Evolutionary conservation across 2,797 vertebrate genomes (phyloP).

Genomic region (Crenuchus spilurus): DNA sequence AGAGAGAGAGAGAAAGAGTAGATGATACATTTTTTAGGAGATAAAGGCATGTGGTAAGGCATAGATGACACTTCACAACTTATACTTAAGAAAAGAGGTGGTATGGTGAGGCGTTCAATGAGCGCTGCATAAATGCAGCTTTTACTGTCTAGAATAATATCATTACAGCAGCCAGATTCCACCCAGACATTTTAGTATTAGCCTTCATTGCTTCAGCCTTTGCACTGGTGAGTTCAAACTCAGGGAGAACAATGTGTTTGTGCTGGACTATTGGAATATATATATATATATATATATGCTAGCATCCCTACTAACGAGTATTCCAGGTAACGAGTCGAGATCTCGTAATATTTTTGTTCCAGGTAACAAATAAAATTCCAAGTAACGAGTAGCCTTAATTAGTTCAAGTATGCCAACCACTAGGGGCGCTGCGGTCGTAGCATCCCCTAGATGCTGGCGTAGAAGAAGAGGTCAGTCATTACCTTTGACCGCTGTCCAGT

Average conservation of each 20-base stretch:
- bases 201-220: background rate
- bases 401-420: too few relatives aligned
- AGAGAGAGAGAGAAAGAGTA: background rate
- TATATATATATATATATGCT: too few relatives aligned
- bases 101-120: background rate
- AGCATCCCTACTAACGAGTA: too few relatives aligned
- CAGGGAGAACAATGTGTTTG: background rate
- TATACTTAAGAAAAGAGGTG: constrained; percentile 17
- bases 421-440: too few relatives aligned
- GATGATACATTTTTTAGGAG: constrained; percentile 1
- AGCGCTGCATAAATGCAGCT: constrained; percentile 3
- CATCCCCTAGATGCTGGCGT: too few relatives aligned
- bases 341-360: too few relatives aligned
- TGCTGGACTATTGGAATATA: too few relatives aligned
- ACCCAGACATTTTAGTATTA: constrained; percentile 18
- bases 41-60: background rate
- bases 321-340: too few relatives aligned
- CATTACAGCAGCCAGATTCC: constrained; percentile 7
- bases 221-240: background rate
- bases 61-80: constrained; percentile 4
- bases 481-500: too few relatives aligned
- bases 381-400: too few relatives aligned
- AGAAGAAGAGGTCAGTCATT: too few relatives aligned
- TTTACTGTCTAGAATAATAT: constrained; percentile 19
- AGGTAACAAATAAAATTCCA: too few relatives aligned